phyloP scores from a whole-genome alignment of 2,888 invertebrate genomes.

The Tethea ocularis region DNA sequence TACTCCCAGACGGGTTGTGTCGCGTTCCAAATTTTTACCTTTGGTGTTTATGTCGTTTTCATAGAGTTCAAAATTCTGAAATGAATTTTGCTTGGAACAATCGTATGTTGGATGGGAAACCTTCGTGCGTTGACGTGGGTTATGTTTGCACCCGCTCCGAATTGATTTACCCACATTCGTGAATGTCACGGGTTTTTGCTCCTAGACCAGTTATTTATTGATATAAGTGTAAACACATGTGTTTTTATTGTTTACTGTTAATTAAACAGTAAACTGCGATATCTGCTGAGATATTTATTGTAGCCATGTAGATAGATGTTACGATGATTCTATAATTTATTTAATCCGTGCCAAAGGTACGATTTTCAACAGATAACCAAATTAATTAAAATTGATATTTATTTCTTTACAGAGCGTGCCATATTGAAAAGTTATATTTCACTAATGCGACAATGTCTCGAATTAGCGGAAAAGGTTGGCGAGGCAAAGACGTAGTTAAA shows the following conservation, averaged over 20 bases:
- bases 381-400: not conserved
- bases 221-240: slow-evolving; percentile 36
- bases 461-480: slow-evolving; percentile 42
- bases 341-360: too few species aligned
- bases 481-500: slow-evolving; percentile 31
- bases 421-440: slow-evolving; percentile 46
- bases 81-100: slow-evolving; percentile 71
- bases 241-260: not conserved
- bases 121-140: slow-evolving; percentile 67
- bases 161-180: slow-evolving; percentile 79
- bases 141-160: slow-evolving; percentile 64
- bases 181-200: slow-evolving; percentile 68
- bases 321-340: too few species aligned
- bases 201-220: slow-evolving; percentile 47
- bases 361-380: too few species aligned
- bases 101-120: slow-evolving; percentile 46
- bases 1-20: slow-evolving; percentile 41
- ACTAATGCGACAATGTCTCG: slow-evolving; percentile 47
- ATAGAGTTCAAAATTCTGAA: slow-evolving; percentile 63
- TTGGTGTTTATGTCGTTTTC: slow-evolving; percentile 50
- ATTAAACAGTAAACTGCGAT: too few species aligned
- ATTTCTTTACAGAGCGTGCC: slow-evolving; percentile 53
- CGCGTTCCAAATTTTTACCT: slow-evolving; percentile 52
- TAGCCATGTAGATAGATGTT: too few species aligned
- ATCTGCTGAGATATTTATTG: too few species aligned